A percentile compares a stretch with the other conserved stretches of the same genome.
These are phyloP conservation scores for Rhynchophorus ferrugineus DNA, from an alignment of 1,140 invertebrate genomes.

Conservation along the genomic window DNA sequence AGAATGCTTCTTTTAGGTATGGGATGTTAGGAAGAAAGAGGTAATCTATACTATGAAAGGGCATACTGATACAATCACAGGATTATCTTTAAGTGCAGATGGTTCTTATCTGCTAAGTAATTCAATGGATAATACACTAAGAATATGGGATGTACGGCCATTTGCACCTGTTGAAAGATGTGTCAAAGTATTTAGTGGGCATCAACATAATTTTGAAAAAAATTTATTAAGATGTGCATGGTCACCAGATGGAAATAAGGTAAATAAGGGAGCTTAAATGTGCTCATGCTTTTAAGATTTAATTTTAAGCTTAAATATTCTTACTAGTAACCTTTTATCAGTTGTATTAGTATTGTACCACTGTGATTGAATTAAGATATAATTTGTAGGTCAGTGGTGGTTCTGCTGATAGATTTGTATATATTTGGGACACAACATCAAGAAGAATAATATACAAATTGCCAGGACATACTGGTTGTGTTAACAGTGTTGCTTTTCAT, in stretches of 20 bases:
- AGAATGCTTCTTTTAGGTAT: slow-evolving; percentile 46
- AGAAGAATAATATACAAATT: slow-evolving; percentile 91
- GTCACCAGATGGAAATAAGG: slow-evolving; percentile 80
- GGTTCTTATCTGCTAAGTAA: slow-evolving; percentile 93
- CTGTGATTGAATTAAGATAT: too few relatives aligned
- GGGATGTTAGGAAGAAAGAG: slow-evolving; percentile 91
- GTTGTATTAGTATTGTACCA: too few relatives aligned
- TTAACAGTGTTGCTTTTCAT: slow-evolving; percentile 96
- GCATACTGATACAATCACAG: slow-evolving; percentile 92
- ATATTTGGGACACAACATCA: slow-evolving; percentile 94
- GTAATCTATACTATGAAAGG: slow-evolving; percentile 78
- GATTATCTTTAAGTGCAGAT: slow-evolving; percentile 85
- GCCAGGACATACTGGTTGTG: slow-evolving; percentile 95
- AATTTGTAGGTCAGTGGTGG: slow-evolving; percentile 70
- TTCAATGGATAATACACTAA: slow-evolving; percentile 90
- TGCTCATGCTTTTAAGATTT: not conserved
- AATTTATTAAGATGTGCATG: slow-evolving; percentile 82
- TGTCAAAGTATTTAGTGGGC: slow-evolving; percentile 73
- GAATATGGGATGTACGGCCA: slow-evolving; percentile 74
- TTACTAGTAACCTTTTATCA: not conserved
- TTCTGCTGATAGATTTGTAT: slow-evolving; percentile 91
- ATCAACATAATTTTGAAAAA: slow-evolving; percentile 98
- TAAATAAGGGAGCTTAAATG: not conserved
- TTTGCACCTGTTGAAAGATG: slow-evolving; percentile 85
- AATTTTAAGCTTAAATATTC: not conserved